These are phyloP conservation scores for Anas flavirostris DNA, from an alignment of 2,797 vertebrate genomes.

Conservation along the genomic window DNA sequence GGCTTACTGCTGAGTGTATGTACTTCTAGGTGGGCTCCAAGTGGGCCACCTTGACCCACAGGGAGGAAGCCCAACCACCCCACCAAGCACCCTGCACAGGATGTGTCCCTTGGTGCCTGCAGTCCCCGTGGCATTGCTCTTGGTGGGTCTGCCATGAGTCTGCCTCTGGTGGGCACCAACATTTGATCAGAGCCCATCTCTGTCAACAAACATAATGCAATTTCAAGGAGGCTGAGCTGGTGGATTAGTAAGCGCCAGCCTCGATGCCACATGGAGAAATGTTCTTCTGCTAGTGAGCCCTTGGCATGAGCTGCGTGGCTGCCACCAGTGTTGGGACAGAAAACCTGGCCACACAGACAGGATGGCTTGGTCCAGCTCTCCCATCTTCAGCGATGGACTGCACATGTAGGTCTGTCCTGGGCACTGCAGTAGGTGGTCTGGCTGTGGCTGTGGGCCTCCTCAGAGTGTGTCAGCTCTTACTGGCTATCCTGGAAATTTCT, in stretches of 20 bases:
- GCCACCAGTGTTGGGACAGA: no score
- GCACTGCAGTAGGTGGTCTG: neutral
- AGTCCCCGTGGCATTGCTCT: neutral
- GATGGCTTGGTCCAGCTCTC: neutral
- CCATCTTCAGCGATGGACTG: rapidly evolving
- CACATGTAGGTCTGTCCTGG: neutral
- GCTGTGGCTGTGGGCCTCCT: neutral
- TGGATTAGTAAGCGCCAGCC: neutral
- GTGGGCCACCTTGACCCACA: neutral
- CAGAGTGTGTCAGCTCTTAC: neutral
- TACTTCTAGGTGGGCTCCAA: neutral
- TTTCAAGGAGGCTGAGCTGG: neutral
- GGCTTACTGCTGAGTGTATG: neutral
- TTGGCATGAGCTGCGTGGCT: no score
- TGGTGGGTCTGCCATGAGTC: neutral
- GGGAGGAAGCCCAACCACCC: neutral
- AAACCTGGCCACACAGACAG: neutral
- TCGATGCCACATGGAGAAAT: neutral
- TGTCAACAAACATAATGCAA: neutral
- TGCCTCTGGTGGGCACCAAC: neutral
- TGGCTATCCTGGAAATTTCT: neutral
- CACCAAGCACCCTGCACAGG: neutral
- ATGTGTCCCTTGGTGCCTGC: neutral
- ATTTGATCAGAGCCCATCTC: neutral
- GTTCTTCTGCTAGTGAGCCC: neutral